Conservation (phyloP, 2,113 vertebrate species). For the Actenoides lindsayi region DNA sequence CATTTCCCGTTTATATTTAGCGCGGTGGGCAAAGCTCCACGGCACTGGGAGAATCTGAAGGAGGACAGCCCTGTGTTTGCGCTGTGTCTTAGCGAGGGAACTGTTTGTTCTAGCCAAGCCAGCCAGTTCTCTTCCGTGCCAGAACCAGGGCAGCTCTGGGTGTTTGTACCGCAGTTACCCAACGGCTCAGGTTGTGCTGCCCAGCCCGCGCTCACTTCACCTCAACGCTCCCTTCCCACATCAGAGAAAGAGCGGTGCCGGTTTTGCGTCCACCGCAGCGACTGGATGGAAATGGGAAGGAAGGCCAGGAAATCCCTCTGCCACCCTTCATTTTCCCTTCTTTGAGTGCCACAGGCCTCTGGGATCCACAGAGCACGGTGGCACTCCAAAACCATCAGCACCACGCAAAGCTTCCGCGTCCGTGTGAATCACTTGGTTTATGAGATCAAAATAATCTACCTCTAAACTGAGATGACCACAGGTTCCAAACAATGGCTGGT, state of each 20-base stretch:
- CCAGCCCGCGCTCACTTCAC: not conserved
- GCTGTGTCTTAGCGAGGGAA: not conserved
- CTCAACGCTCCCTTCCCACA: not conserved
- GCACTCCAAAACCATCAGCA: not conserved
- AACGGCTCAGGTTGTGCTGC: not conserved
- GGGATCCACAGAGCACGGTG: not conserved
- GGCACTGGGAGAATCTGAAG: not conserved
- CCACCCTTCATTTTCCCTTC: not conserved
- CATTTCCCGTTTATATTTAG: not conserved
- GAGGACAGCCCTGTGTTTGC: not conserved
- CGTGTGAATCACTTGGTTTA: not conserved
- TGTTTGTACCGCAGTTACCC: not conserved
- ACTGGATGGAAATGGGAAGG: not conserved
- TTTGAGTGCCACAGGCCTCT: not conserved
- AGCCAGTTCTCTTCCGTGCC: not conserved
- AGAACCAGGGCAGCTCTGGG: not conserved
- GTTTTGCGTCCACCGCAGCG: not conserved
- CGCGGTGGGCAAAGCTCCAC: not conserved
- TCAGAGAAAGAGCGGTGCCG: not conserved
- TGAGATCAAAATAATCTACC: not conserved
- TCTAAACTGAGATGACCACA: not conserved
- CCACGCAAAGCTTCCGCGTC: not conserved
- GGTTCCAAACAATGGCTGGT: not conserved
- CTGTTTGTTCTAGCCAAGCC: slow-evolving; percentile 28
- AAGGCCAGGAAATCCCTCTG: not conserved